Evolutionary conservation across 2,888 invertebrate species (phyloP).

Genomic region (Oithona nana): DNA sequence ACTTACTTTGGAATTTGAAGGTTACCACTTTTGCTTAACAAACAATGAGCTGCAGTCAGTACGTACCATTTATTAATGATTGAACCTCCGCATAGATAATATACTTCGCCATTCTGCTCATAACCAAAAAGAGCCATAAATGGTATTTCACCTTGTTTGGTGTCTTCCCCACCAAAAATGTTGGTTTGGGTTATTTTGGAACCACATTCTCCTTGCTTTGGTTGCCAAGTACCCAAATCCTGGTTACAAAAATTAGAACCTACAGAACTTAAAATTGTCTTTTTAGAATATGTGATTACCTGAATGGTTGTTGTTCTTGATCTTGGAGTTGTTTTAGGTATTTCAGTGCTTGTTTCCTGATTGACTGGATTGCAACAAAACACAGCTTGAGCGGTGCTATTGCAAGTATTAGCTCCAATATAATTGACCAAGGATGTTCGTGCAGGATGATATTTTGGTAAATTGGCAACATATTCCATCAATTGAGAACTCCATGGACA

Average conservation of each 20-base stretch:
- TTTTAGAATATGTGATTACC: no score
- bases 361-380: no score
- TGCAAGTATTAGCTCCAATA: no score
- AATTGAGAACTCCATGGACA: background rate
- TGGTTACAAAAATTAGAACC: no score
- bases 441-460: background rate
- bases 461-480: background rate
- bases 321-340: background rate
- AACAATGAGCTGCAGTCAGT: background rate
- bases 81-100: background rate
- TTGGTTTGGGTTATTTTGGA: background rate
- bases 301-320: background rate
- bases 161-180: background rate
- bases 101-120: background rate
- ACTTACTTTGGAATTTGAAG: no score
- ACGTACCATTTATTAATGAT: background rate
- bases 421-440: no score
- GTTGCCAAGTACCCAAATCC: background rate
- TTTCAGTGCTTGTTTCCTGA: no score
- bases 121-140: background rate
- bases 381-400: no score
- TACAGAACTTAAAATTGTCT: no score
- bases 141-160: background rate
- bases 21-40: background rate
- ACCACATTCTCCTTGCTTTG: background rate